These are phyloP conservation scores for Keiferia lycopersicella DNA, from an alignment of 2,888 invertebrate genomes.

Conservation along the genomic window DNA sequence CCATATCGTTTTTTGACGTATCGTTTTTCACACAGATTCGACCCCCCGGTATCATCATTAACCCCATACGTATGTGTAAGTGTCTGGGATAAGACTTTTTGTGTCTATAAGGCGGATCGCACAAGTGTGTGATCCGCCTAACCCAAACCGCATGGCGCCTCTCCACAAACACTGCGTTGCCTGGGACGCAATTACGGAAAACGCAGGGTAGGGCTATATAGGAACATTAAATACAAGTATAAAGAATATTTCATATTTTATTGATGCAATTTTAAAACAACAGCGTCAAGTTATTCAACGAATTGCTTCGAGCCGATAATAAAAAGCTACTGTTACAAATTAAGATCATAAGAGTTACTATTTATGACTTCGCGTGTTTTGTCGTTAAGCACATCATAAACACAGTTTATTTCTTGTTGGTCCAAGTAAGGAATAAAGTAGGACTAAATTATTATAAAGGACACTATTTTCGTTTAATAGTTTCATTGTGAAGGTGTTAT, in stretches of 20 bases:
- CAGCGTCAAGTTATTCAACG: constrained; percentile 5
- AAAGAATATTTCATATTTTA: not conserved
- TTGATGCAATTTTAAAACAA: constrained; percentile 10
- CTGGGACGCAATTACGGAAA: too few species aligned
- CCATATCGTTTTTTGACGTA: too few species aligned
- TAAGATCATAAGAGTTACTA: constrained; percentile 9
- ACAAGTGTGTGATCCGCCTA: too few species aligned
- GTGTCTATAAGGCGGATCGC: too few species aligned
- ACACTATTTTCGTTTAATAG: constrained; percentile 4
- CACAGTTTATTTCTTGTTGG: constrained; percentile 9
- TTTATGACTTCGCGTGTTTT: constrained; percentile 14
- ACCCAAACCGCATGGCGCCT: too few species aligned
- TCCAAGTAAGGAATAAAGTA: constrained; percentile 6
- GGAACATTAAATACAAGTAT: not conserved
- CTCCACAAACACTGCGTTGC: too few species aligned
- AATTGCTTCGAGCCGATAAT: constrained; percentile 4
- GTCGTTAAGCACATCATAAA: constrained; percentile 19
- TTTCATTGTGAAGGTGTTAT: constrained; percentile 7
- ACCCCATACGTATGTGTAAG: too few species aligned
- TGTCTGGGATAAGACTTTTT: too few species aligned
- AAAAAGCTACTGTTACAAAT: constrained; percentile 15
- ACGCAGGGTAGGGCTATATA: too few species aligned
- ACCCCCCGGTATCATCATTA: too few species aligned
- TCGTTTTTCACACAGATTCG: too few species aligned
- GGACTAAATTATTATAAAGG: constrained; percentile 3